These are phyloP conservation scores for Poecilia wingei DNA, from an alignment of 2,797 vertebrate genomes.

Conservation along the genomic window DNA sequence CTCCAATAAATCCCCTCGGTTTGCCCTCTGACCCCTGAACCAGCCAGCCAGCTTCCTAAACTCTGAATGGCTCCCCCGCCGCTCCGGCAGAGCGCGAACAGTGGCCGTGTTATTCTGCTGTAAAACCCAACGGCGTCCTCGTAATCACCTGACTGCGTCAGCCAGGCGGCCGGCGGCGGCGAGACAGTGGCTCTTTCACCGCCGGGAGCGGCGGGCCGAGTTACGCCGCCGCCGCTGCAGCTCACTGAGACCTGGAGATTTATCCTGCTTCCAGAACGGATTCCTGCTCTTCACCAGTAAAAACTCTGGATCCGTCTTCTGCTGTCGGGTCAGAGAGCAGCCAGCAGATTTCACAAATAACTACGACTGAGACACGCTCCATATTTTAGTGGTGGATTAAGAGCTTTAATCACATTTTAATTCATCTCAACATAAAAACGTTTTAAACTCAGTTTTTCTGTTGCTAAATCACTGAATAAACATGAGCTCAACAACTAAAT, in stretches of 20 bases:
- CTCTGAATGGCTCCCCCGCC: slow-evolving; percentile 81
- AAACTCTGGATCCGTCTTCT: too few species aligned
- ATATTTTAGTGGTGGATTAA: neutral
- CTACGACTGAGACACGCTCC: neutral
- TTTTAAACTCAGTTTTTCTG: too few species aligned
- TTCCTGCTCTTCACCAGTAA: neutral
- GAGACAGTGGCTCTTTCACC: slow-evolving; percentile 50
- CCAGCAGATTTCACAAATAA: neutral
- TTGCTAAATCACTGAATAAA: too few species aligned
- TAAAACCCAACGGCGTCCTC: slow-evolving; percentile 81
- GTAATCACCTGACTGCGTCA: slow-evolving; percentile 74
- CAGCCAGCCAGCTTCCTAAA: slow-evolving; percentile 78
- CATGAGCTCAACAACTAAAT: too few species aligned
- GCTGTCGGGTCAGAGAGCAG: neutral
- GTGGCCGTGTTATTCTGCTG: slow-evolving; percentile 71
- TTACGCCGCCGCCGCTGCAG: slow-evolving; percentile 32
- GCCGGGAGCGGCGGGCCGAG: slow-evolving; percentile 25
- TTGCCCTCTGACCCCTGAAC: slow-evolving; percentile 82
- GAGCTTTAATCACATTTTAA: too few species aligned
- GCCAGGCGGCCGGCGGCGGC: slow-evolving; percentile 44
- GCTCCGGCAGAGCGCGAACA: too few species aligned
- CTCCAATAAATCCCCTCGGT: slow-evolving; percentile 82
- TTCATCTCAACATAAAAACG: too few species aligned
- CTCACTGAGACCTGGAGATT: slow-evolving; percentile 20
- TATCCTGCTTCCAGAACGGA: slow-evolving; percentile 15